Evolutionary conservation across 2,797 vertebrate genomes (phyloP), one percentile per base, ranked within the genome.

Genomic region (Alosa sapidissima): DNA sequence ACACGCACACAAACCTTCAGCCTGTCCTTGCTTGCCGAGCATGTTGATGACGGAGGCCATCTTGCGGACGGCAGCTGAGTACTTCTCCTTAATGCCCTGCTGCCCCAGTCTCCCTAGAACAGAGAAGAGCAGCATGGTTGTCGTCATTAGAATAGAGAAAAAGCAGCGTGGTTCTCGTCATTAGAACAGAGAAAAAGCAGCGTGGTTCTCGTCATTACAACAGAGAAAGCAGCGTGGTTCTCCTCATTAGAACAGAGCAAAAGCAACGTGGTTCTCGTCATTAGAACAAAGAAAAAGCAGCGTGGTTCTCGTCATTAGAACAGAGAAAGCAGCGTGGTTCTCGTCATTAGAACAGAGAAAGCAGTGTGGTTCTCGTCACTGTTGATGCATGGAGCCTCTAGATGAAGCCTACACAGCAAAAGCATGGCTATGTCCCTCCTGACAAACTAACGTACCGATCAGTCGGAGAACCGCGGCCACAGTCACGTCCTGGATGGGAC

Each of bases 21-120:
- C 89, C 83, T 95, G 95, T 88, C 96, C 96, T 0, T 98, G 97
- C 86, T 94, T 95, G 58, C 96, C 94, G 88, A 99, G 99, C 3
- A 93, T 90, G 84, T 97, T 97, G 84, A 99, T 97, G 83, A 98
- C 95, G 14, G 91, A 94, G 75, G 96, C 95, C 1, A 99, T 95
- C 8, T 96, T 98, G 88, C 92, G 92, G 88, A 99, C 97, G 2
- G 96, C 96, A 19, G 93, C 91, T 84, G 94, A 88, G 86, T 89
- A 95, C 6, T 93, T 96, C 92, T 99, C 97, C 90, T 96, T 98
- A 86, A 99, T 92, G 85, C 98, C 98, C 89, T 97, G 91, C 48
- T 98, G 97, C 86, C 97, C 93, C 13, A 99, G 90, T 62, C 93
- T 94, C 85, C 98, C 98, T 99, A 68, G 85, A 90, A 86, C 58